Conservation (phyloP, 2,888 invertebrate genomes). For the Mantis religiosa region DNA sequence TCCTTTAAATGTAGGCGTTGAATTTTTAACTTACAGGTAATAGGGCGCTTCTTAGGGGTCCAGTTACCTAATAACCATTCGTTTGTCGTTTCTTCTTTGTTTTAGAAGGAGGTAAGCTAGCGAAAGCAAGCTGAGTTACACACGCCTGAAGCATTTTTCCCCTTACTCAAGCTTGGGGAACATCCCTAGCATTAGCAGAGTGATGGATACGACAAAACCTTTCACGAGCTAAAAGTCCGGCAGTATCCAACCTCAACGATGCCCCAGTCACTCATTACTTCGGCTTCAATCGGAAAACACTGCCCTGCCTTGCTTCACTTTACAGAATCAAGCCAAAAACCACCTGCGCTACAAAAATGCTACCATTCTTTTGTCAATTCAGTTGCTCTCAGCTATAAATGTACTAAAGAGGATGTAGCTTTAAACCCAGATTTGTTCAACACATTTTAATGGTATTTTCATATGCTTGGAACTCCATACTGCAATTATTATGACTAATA, state of each 20-base stretch:
- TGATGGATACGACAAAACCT: slow-evolving; percentile 31
- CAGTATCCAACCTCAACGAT: slow-evolving; percentile 20
- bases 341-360: background rate
- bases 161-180: background rate
- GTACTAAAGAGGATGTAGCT: too few species aligned
- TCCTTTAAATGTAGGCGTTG: too few species aligned
- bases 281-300: background rate
- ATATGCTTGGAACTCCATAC: too few species aligned
- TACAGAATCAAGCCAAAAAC: background rate
- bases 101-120: too few species aligned
- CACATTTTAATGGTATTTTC: too few species aligned
- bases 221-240: slow-evolving; percentile 18
- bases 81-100: too few species aligned
- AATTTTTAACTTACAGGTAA: too few species aligned
- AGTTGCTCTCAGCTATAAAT: background rate
- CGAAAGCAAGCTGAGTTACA: background rate
- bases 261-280: background rate
- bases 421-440: too few species aligned
- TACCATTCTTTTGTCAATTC: background rate
- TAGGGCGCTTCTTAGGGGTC: too few species aligned
- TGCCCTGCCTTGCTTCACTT: background rate
- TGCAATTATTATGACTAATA: too few species aligned
- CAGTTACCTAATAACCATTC: too few species aligned
- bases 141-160: background rate
- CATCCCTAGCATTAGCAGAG: slow-evolving; percentile 27